Evolutionary conservation across 2,797 vertebrate species (phyloP), one percentile per base, ranked within the genome.

Genomic region (Ctenochaetus hawaiiensis): DNA sequence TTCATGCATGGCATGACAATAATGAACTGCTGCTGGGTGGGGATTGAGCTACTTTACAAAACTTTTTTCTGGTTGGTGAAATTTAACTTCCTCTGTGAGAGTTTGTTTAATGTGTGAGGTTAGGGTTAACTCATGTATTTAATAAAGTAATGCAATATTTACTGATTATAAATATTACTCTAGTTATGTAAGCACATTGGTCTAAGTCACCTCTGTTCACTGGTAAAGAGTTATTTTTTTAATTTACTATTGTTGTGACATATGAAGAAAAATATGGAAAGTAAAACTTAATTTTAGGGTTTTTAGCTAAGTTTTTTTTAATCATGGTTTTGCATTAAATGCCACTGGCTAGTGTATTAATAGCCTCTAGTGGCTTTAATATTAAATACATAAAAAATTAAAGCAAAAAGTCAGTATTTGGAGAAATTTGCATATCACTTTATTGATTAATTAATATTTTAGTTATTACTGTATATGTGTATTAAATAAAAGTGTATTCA

Each of bases 1-100:
- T 49, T 80, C 30, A 60, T 43, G 2, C 22, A 12, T 1, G 23
- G 45, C 2, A 47, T 61, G 22, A 82, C 77, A 82, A 57, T 52
- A 75, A 81, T 23, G 75, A 37, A 56, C 59, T 60, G 1, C 9
- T 22, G n/a, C 6, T 47, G 17, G 41, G 39, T 41, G 26, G 30
- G 44, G 51, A 44, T 52, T 22, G 4, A 52, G 23, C 18, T n/a
- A 9, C 43, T 43, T 60, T 18, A 41, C 11, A 2, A 66, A 54
- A 3, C 0, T 3, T 17, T 30, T 20, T 22, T 56, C n/a, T 44
- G 16, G 26, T 8, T 54, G 3, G 4, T 0, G 0, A 51, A 23
- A 60, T 59, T 1, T n/a, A 30, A 43, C 34, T 37, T 10, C 18
- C 30, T 34, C 30, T 34, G 30, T 34, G 30, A 34, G 30, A 34